Percentiles rank a stretch among this genome's conserved stretches.
Conservation (phyloP, 2,888 invertebrate genomes). For the Zonitis immaculata region DNA sequence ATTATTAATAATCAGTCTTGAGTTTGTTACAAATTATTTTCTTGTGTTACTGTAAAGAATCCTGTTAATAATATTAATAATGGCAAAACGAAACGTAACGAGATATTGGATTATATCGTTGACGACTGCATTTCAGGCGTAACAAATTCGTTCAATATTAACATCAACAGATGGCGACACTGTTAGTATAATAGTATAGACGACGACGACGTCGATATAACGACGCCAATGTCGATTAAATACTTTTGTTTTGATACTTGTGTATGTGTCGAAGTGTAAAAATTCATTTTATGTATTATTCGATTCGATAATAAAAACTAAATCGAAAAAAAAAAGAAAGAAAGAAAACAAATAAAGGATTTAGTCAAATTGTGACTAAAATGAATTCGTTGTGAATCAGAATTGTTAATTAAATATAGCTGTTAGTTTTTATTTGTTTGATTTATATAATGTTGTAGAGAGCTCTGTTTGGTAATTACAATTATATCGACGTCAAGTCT, state of each 20-base stretch:
- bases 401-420: background rate
- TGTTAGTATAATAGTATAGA: too few relatives aligned
- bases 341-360: too few relatives aligned
- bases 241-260: slow-evolving; percentile 23
- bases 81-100: background rate
- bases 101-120: slow-evolving; percentile 15
- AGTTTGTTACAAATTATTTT: too few relatives aligned
- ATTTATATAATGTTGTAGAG: background rate
- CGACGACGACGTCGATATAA: background rate
- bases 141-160: slow-evolving; percentile 9
- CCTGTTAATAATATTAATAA: too few relatives aligned
- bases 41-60: too few relatives aligned
- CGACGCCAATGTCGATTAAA: background rate
- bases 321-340: too few relatives aligned
- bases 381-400: background rate
- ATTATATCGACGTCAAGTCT: background rate
- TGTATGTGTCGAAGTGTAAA: slow-evolving; percentile 21
- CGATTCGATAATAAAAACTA: slow-evolving; percentile 26
- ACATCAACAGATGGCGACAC: slow-evolving; percentile 16
- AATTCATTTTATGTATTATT: too few relatives aligned
- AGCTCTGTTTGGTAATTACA: background rate
- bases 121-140: slow-evolving; percentile 4
- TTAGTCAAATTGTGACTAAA: background rate
- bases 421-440: background rate
- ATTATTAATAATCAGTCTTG: too few relatives aligned